A percentile compares a stretch with the other conserved stretches of the same genome.
phyloP scores from a whole-genome alignment of 2,888 invertebrate genomes.

The Cheilosia soror region DNA sequence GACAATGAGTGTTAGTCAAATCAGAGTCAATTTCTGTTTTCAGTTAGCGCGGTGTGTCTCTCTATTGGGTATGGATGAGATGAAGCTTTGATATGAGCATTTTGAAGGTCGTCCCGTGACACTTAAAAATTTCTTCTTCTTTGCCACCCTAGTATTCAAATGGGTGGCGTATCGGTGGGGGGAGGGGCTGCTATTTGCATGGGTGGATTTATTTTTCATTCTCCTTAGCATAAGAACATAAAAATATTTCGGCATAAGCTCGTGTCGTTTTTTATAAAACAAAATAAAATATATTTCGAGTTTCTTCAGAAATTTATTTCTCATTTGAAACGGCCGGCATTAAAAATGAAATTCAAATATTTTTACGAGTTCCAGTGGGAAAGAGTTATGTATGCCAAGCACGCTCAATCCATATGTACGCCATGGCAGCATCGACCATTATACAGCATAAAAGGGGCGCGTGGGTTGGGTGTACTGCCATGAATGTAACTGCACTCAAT shows the following conservation, averaged over 20 bases:
- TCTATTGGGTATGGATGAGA: conserved; percentile 35
- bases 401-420: conserved; percentile 51
- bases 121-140: conserved; percentile 59
- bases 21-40: conserved; percentile 28
- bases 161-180: not conserved
- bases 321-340: conserved; percentile 48
- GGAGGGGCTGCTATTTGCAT: not conserved
- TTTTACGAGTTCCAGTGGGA: conserved; percentile 47
- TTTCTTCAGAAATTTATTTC: conserved; percentile 51
- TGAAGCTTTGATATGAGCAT: conserved; percentile 63
- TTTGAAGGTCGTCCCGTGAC: conserved; percentile 73
- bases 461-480: not conserved
- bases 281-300: conserved; percentile 23
- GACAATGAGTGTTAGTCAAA: conserved; percentile 1
- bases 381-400: conserved; percentile 56
- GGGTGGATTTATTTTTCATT: conserved; percentile 12
- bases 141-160: conserved; percentile 21
- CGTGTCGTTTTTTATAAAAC: conserved; percentile 39
- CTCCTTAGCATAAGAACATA: conserved; percentile 46
- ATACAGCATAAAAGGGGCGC: not conserved
- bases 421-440: conserved; percentile 10
- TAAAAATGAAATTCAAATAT: conserved; percentile 59
- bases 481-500: conserved; percentile 13
- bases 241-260: conserved; percentile 55
- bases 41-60: conserved; percentile 34